phyloP scores from a whole-genome alignment of 2,888 invertebrate species.

The Oxytorus armatus region DNA sequence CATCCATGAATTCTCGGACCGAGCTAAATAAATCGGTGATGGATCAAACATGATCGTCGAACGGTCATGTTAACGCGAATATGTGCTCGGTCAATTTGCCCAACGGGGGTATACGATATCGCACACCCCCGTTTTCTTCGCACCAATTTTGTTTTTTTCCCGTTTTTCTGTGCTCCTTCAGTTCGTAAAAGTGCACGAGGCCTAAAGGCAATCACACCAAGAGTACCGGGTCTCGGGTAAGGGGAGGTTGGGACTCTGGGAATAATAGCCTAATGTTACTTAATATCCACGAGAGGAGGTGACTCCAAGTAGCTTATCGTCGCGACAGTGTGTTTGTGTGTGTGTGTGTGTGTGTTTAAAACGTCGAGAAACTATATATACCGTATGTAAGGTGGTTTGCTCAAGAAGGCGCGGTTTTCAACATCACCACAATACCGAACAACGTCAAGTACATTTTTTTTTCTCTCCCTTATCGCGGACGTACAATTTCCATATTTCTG shows the following conservation, averaged over 20 bases:
- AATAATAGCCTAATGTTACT: constrained; percentile 75
- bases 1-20: neutral
- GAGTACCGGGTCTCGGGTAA: constrained; percentile 61
- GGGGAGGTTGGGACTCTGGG: constrained; percentile 58
- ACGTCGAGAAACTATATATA: constrained; percentile 38
- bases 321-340: constrained; percentile 22
- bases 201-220: constrained; percentile 44
- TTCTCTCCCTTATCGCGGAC: constrained; percentile 63
- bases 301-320: constrained; percentile 66
- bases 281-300: constrained; percentile 70
- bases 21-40: constrained; percentile 57
- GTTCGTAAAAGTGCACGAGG: constrained; percentile 37
- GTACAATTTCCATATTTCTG: constrained; percentile 74
- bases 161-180: constrained; percentile 20
- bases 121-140: constrained; percentile 27
- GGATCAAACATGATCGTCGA: constrained; percentile 62
- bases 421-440: constrained; percentile 31
- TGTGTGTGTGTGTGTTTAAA: constrained; percentile 25
- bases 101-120: constrained; percentile 44
- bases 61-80: constrained; percentile 64
- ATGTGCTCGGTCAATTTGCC: constrained; percentile 68
- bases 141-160: constrained; percentile 19
- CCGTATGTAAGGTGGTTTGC: constrained; percentile 44
- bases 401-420: constrained; percentile 65
- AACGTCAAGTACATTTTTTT: constrained; percentile 35